Conservation (phyloP, 1,140 invertebrate species). For the Gryon sp. region DNA sequence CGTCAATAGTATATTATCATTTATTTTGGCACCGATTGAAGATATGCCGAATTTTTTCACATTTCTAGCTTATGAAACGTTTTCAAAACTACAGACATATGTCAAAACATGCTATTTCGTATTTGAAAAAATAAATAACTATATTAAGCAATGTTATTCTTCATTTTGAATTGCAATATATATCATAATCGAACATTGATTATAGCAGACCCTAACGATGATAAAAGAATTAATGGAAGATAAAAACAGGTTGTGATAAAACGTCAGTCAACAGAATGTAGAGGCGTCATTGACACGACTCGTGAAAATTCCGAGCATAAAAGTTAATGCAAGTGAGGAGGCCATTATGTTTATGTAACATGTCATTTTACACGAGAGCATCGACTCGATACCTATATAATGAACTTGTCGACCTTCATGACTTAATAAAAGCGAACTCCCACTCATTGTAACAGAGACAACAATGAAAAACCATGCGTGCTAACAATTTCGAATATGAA, state of each 20-base stretch:
- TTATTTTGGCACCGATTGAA: slow-evolving; percentile 11
- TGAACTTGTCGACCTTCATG: slow-evolving; percentile 54
- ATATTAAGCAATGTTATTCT: neutral
- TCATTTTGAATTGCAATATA: neutral
- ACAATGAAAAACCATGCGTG: slow-evolving; percentile 38
- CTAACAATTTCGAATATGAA: slow-evolving; percentile 12
- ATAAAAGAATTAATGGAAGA: slow-evolving; percentile 1
- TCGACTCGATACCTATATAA: slow-evolving; percentile 56
- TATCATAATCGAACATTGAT: slow-evolving; percentile 14
- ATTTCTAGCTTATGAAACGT: neutral
- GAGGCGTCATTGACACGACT: slow-evolving; percentile 34
- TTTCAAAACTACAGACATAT: neutral
- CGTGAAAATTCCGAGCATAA: slow-evolving; percentile 42
- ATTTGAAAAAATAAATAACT: too few species aligned
- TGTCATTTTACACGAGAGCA: slow-evolving; percentile 56
- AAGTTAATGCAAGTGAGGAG: slow-evolving; percentile 26
- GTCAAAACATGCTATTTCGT: too few species aligned
- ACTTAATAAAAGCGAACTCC: slow-evolving; percentile 53
- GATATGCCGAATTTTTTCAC: neutral
- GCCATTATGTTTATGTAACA: slow-evolving; percentile 50
- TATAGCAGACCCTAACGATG: neutral
- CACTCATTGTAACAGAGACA: slow-evolving; percentile 40
- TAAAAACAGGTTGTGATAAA: slow-evolving; percentile 17
- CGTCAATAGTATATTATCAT: neutral
- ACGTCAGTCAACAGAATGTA: slow-evolving; percentile 11